phyloP scores from a whole-genome alignment of 2,113 vertebrate genomes.

The Pygoscelis antarcticus region DNA sequence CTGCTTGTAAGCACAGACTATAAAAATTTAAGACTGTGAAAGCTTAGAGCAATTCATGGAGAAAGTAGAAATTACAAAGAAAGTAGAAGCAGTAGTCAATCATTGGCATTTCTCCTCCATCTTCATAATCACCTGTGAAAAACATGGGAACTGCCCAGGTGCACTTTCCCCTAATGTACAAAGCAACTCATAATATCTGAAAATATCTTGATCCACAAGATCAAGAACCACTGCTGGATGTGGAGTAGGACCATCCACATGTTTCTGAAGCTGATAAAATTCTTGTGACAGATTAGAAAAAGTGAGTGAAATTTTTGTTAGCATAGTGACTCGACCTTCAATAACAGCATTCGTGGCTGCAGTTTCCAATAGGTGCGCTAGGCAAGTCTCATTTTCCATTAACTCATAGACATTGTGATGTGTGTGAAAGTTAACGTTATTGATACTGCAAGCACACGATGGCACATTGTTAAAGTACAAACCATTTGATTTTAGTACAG shows the following conservation, averaged over 20 bases:
- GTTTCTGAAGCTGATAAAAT: not conserved
- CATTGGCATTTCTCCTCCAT: not conserved
- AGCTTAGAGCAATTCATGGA: not conserved
- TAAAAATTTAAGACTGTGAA: not conserved
- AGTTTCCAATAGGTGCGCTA: not conserved
- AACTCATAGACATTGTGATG: not conserved
- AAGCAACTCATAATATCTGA: not conserved
- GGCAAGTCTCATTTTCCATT: constrained; percentile 36
- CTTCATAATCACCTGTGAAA: not conserved
- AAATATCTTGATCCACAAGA: not conserved
- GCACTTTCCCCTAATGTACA: not conserved
- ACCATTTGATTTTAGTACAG: not conserved
- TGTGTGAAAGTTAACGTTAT: not conserved
- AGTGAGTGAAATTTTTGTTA: not conserved
- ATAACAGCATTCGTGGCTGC: not conserved
- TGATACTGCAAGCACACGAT: not conserved
- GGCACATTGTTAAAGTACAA: not conserved
- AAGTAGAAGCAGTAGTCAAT: not conserved
- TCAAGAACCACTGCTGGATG: not conserved
- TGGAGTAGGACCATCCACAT: not conserved
- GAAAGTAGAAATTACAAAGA: not conserved
- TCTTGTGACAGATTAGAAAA: not conserved
- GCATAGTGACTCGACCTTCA: not conserved
- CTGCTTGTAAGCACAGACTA: not conserved
- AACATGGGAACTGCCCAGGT: not conserved